Percentiles rank a stretch among this genome's conserved stretches.
phyloP scores from a whole-genome alignment of 2,113 vertebrate genomes.

The Rhinogobius similis region DNA sequence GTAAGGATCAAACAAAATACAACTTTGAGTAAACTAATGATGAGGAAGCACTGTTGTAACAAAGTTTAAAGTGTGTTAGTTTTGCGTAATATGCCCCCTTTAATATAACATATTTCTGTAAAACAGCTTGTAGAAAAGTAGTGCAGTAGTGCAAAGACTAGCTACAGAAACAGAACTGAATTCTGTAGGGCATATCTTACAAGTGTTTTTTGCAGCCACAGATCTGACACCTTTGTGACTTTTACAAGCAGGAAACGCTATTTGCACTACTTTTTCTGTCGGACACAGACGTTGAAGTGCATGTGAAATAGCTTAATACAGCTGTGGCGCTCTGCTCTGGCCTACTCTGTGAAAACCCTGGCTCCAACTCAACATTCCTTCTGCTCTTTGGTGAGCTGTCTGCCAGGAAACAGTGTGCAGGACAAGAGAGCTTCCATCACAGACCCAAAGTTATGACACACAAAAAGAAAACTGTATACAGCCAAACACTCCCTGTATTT shows the following conservation, averaged over 20 bases:
- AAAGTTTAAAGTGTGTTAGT: too few relatives aligned
- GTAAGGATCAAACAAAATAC: too few relatives aligned
- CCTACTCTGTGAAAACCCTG: slow-evolving; percentile 66
- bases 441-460: slow-evolving; percentile 46
- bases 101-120: too few relatives aligned
- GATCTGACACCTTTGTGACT: neutral
- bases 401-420: slow-evolving; percentile 55
- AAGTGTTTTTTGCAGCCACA: neutral
- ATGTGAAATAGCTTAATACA: slow-evolving; percentile 65
- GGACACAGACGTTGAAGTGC: slow-evolving; percentile 24
- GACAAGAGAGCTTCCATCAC: slow-evolving; percentile 51
- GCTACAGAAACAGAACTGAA: too few relatives aligned
- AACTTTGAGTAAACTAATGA: neutral
- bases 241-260: slow-evolving; percentile 6
- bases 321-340: slow-evolving; percentile 50
- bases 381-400: slow-evolving; percentile 48
- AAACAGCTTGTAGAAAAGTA: too few relatives aligned
- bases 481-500: slow-evolving; percentile 21
- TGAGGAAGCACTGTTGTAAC: neutral
- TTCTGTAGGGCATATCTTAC: too few relatives aligned
- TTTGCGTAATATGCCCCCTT: too few relatives aligned
- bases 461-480: slow-evolving; percentile 23
- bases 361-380: slow-evolving; percentile 69
- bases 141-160: too few relatives aligned
- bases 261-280: neutral